A percentile compares a stretch with the other conserved stretches of the same genome.
These are phyloP conservation scores for Meganola albula DNA, from an alignment of 2,888 invertebrate genomes.

Conservation along the genomic window DNA sequence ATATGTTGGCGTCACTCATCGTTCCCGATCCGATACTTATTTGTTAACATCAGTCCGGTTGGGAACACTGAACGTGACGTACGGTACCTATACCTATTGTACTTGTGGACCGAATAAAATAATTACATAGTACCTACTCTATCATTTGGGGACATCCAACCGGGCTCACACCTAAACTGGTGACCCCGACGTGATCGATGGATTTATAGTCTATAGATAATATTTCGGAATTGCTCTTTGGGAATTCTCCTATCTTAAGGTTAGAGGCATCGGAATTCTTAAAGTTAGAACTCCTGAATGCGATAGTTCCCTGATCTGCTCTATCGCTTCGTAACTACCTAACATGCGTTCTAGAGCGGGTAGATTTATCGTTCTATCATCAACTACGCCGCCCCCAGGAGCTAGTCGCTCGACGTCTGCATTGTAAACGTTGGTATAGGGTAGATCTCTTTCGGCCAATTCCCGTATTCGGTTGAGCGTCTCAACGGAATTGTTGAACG, in stretches of 20 bases:
- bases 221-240: not conserved
- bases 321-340: not conserved
- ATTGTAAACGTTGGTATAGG: not conserved
- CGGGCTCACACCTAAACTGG: too few species aligned
- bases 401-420: not conserved
- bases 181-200: not conserved
- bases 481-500: not conserved
- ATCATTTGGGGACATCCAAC: too few species aligned
- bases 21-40: too few species aligned
- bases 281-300: not conserved
- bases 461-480: not conserved
- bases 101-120: too few species aligned
- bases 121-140: too few species aligned
- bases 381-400: not conserved
- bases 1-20: too few species aligned
- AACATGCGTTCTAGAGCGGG: not conserved
- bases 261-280: not conserved
- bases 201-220: not conserved
- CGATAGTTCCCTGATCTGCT: not conserved
- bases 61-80: too few species aligned
- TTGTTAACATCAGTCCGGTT: too few species aligned
- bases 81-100: too few species aligned
- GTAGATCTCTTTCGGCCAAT: not conserved
- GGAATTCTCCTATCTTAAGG: not conserved
- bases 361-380: not conserved